phyloP scores from a whole-genome alignment of 2,113 vertebrate species.

The Istiophorus platypterus region DNA sequence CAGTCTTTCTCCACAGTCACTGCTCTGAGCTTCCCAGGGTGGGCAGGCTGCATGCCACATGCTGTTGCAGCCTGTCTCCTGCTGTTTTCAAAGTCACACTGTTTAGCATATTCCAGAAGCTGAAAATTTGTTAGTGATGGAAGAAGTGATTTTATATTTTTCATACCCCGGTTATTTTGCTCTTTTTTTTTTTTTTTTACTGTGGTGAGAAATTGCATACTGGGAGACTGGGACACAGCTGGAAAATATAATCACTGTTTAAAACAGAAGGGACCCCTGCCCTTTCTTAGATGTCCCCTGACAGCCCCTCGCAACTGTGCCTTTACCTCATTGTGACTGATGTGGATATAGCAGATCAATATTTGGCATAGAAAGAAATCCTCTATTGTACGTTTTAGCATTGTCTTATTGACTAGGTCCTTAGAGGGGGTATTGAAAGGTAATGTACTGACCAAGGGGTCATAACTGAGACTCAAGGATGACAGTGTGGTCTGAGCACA shows the following conservation, averaged over 20 bases:
- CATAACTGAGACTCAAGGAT: conserved; percentile 21
- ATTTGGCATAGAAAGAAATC: conserved; percentile 34
- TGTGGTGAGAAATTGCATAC: background rate
- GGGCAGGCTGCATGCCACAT: conserved; percentile 19
- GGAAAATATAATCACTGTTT: background rate
- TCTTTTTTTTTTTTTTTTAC: background rate
- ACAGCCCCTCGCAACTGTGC: background rate
- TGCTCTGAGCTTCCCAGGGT: background rate
- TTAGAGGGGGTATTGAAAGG: background rate
- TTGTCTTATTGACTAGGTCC: conserved; percentile 25
- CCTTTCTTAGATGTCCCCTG: background rate
- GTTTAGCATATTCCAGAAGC: conserved; percentile 34
- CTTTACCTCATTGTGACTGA: conserved; percentile 9
- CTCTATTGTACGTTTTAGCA: conserved; percentile 27
- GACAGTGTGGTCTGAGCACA: background rate
- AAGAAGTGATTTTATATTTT: background rate
- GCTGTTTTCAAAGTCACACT: conserved; percentile 44
- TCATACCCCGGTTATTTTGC: background rate
- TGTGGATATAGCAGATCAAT: conserved; percentile 20
- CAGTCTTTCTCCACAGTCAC: background rate
- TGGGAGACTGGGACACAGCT: conserved; percentile 4
- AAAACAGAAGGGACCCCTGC: background rate
- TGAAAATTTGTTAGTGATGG: background rate
- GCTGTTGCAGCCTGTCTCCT: conserved; percentile 39
- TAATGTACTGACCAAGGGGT: conserved; percentile 15